Percentiles rank a stretch among this genome's conserved stretches.
These are phyloP conservation scores for Pseudanteris insignis DNA, from an alignment of 2,888 invertebrate genomes.

Conservation along the genomic window DNA sequence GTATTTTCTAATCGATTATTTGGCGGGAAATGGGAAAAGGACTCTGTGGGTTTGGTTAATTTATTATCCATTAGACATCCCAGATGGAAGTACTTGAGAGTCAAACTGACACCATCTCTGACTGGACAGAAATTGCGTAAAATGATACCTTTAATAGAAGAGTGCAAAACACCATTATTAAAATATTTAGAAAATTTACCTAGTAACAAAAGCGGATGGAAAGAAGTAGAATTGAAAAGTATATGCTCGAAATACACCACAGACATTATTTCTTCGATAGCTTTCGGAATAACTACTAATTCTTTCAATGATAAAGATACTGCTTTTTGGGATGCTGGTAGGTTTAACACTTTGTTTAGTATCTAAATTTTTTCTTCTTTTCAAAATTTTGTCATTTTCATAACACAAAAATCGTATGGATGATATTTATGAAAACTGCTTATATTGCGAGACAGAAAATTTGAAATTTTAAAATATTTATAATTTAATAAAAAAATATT, in stretches of 20 bases:
- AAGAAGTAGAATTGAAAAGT: constrained; percentile 49
- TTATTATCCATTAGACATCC: constrained; percentile 66
- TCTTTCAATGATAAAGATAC: constrained; percentile 49
- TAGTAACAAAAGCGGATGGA: constrained; percentile 39
- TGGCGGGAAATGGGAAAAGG: constrained; percentile 58
- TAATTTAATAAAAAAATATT: no score
- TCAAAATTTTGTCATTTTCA: no score
- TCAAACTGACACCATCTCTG: constrained; percentile 53
- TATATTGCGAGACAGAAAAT: no score
- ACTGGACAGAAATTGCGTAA: constrained; percentile 54
- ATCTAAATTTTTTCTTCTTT: no score
- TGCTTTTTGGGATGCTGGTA: constrained; percentile 53
- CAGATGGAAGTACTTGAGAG: constrained; percentile 68
- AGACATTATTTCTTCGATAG: constrained; percentile 52
- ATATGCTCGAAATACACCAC: constrained; percentile 49
- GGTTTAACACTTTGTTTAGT: no score
- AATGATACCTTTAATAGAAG: constrained; percentile 53
- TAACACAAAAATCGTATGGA: no score
- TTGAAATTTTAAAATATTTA: no score
- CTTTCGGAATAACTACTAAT: constrained; percentile 55
- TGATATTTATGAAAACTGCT: no score
- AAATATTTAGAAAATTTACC: constrained; percentile 46
- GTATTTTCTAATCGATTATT: constrained; percentile 66
- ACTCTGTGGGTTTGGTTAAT: constrained; percentile 59
- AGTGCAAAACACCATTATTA: constrained; percentile 49